Percentiles rank a stretch among this genome's conserved stretches.
Evolutionary conservation across 2,797 vertebrate species (phyloP).

Genomic region (Iguana delicatissima): DNA sequence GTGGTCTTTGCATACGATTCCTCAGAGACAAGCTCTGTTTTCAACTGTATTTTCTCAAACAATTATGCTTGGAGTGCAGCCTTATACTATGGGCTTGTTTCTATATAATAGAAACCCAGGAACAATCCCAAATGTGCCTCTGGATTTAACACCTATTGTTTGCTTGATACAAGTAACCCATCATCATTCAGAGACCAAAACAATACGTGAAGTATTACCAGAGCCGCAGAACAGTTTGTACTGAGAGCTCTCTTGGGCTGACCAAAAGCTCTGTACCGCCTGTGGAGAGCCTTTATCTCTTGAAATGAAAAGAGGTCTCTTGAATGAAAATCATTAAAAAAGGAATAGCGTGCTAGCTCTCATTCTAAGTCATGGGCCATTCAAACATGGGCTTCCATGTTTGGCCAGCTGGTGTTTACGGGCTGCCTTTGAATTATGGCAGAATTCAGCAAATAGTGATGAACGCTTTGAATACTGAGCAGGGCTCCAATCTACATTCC

Average conservation of each 20-base stretch:
- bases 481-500: neutral
- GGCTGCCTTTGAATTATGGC: neutral
- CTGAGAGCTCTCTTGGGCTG: neutral
- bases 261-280: neutral
- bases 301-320: too few relatives aligned
- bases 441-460: neutral
- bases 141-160: neutral
- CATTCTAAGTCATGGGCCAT: constrained; percentile 8
- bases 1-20: neutral
- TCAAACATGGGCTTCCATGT: neutral
- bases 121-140: neutral
- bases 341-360: neutral
- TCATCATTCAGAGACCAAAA: neutral
- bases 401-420: constrained; percentile 22
- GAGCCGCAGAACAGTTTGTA: neutral
- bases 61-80: too few relatives aligned
- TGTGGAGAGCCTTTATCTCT: neutral
- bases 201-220: neutral
- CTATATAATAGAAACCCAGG: neutral
- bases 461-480: too few relatives aligned
- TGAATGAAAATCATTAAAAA: constrained; percentile 24
- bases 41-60: neutral
- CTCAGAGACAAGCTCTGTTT: neutral
- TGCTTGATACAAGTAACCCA: neutral
- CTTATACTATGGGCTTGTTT: neutral